Evolutionary conservation across 2,797 vertebrate species (phyloP).

Genomic region (Cirrhinus molitorella): DNA sequence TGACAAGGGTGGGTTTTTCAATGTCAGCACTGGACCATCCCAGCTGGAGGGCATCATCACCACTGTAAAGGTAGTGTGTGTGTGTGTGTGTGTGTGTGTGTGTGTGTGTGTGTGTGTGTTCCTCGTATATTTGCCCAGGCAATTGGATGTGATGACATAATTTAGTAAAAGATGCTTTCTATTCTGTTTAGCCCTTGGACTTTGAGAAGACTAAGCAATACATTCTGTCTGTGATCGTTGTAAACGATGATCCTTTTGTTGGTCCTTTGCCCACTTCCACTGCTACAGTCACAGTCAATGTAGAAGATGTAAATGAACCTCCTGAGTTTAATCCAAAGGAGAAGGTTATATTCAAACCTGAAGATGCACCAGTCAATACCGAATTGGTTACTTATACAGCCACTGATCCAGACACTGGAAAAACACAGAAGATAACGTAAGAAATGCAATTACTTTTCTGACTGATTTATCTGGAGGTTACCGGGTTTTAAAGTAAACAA

Average conservation of each 20-base stretch:
- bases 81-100: not conserved
- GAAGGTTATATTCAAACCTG: conserved; percentile 68
- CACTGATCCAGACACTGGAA: conserved; percentile 84
- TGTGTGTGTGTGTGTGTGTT: not conserved
- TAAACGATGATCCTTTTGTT: conserved; percentile 82
- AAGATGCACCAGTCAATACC: conserved; percentile 66
- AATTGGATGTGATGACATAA: not conserved
- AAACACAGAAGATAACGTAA: conserved; percentile 85
- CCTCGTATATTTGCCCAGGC: not conserved
- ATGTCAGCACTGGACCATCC: conserved; percentile 66
- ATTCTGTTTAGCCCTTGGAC: conserved; percentile 80
- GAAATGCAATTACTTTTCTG: conserved; percentile 7
- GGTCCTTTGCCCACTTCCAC: conserved; percentile 77
- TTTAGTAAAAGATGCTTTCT: not conserved
- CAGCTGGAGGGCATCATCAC: conserved; percentile 79
- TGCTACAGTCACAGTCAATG: conserved; percentile 80
- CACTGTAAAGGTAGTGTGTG: conserved; percentile 73
- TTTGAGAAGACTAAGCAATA: conserved; percentile 80
- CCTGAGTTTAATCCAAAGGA: conserved; percentile 78
- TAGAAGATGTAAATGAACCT: conserved; percentile 88
- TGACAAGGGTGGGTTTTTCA: conserved; percentile 68
- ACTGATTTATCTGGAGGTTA: not conserved
- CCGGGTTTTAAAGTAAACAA: not conserved
- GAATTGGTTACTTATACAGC: conserved; percentile 77
- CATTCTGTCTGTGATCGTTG: conserved; percentile 79